Conservation (phyloP, 30 jellyfish, hydroid and myxozoan genomes). For the Catostylus mosaicus region DNA sequence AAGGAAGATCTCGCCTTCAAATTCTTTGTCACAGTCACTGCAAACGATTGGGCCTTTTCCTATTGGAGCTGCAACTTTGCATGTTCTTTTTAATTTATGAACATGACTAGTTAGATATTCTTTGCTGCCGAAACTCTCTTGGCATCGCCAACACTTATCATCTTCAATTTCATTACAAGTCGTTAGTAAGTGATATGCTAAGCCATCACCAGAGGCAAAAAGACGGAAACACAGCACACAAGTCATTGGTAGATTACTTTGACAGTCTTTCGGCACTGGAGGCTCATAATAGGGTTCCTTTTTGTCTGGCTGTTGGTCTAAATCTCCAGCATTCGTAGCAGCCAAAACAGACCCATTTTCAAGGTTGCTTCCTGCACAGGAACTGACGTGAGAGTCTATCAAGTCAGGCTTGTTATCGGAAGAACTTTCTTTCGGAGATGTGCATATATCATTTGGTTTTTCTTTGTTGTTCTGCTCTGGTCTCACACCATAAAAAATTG, state of each 20-base stretch:
- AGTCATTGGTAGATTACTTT: constrained; percentile 1
- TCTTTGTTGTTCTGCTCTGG: too few relatives aligned
- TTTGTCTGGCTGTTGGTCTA: too few relatives aligned
- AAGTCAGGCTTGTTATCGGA: too few relatives aligned
- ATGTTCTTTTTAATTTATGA: background rate
- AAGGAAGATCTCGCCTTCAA: background rate
- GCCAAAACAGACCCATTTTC: too few relatives aligned
- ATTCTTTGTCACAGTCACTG: background rate
- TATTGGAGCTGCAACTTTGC: background rate
- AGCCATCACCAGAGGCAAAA: constrained; percentile 10
- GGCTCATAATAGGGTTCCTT: background rate
- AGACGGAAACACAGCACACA: constrained; percentile 19
- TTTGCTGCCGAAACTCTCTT: background rate
- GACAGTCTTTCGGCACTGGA: background rate
- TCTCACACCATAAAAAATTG: too few relatives aligned
- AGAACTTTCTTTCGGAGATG: background rate
- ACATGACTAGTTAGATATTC: background rate
- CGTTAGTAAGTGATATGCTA: constrained; percentile 20
- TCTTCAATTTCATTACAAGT: constrained; percentile 2
- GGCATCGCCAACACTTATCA: constrained; percentile 29
- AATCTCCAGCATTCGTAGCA: too few relatives aligned
- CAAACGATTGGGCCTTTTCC: background rate
- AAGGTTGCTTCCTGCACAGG: too few relatives aligned
- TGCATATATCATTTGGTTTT: background rate
- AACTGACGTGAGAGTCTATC: too few relatives aligned